Conservation (phyloP, 1,140 invertebrate species). For the Stegodyphus dumicola region DNA sequence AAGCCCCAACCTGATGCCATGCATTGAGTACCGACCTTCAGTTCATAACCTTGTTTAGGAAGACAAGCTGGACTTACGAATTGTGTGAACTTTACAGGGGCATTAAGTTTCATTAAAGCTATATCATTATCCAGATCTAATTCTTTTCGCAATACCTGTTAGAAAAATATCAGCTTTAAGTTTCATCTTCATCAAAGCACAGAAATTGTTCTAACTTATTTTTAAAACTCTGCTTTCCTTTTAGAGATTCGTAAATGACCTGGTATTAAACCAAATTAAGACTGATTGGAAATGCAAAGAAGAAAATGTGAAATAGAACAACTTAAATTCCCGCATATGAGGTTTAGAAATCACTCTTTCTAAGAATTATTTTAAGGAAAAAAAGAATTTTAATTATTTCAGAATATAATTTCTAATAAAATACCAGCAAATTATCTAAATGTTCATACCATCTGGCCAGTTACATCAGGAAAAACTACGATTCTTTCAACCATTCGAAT, state of each 20-base stretch:
- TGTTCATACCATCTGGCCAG: conserved; percentile 5
- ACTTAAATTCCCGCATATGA: too few species aligned
- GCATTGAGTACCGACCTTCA: conserved; percentile 31
- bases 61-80: conserved; percentile 60
- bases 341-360: too few species aligned
- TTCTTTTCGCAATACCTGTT: neutral
- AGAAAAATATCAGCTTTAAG: too few species aligned
- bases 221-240: too few species aligned
- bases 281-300: too few species aligned
- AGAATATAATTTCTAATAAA: neutral
- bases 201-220: too few species aligned
- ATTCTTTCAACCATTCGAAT: conserved; percentile 35
- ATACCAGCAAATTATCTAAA: neutral
- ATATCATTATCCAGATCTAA: conserved; percentile 36
- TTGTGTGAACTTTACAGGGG: conserved; percentile 55
- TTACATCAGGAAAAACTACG: conserved; percentile 26
- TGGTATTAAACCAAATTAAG: too few species aligned
- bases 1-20: conserved; percentile 61
- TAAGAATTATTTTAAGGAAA: too few species aligned
- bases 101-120: conserved; percentile 59
- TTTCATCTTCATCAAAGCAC: too few species aligned
- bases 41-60: conserved; percentile 41
- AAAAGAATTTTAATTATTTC: too few species aligned
- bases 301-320: too few species aligned
- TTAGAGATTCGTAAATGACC: too few species aligned